Evolutionary conservation across 2,113 vertebrate species (phyloP).

Genomic region (Martes martes): DNA sequence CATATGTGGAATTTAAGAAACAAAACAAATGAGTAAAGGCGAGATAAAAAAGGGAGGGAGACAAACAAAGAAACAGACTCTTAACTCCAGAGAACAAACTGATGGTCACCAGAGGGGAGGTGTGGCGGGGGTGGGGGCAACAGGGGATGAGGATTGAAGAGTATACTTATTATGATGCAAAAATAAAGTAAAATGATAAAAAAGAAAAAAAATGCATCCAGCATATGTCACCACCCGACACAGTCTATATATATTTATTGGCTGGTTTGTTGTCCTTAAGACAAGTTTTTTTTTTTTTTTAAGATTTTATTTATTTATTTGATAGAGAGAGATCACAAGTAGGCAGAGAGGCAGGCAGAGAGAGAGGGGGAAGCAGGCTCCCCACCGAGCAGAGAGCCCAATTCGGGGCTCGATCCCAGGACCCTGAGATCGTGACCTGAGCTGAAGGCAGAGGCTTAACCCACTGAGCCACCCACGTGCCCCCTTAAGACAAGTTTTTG

Average conservation of each 20-base stretch:
- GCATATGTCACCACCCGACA: background rate
- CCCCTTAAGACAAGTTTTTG: background rate
- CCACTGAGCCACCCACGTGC: too few species aligned
- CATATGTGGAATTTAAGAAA: background rate
- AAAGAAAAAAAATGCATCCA: background rate
- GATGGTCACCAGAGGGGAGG: background rate
- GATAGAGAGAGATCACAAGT: too few species aligned
- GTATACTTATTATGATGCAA: background rate
- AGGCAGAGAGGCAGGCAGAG: too few species aligned
- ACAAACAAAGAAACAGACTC: background rate
- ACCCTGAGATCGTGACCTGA: too few species aligned
- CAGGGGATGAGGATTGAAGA: background rate
- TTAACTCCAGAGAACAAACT: background rate
- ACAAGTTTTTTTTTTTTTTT: too few species aligned
- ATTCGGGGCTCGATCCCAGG: too few species aligned
- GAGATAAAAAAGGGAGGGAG: background rate
- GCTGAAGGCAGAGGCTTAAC: too few species aligned
- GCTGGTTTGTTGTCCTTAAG: background rate
- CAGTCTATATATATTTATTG: background rate
- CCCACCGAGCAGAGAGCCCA: too few species aligned
- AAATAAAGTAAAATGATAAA: background rate
- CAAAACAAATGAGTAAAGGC: background rate
- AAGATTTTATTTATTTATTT: too few species aligned
- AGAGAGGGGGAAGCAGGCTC: too few species aligned
- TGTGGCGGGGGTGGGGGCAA: background rate